Conservation (phyloP, 2,113 vertebrate species). For the Crotalus tigris region DNA sequence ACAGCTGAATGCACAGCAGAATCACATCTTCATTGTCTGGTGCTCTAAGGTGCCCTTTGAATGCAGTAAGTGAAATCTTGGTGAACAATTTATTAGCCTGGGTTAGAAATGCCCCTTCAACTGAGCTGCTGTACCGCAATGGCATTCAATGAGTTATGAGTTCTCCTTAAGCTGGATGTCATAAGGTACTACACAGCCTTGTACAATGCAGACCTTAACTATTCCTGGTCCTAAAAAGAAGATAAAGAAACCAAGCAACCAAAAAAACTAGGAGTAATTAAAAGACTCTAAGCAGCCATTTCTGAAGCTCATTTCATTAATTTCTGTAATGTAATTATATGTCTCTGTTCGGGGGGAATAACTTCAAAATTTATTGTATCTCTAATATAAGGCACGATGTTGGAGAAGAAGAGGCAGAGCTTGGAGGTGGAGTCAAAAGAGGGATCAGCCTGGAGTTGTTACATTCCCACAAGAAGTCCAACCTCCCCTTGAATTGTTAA, state of each 20-base stretch:
- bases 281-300: neutral
- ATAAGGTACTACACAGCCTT: slow-evolving; percentile 20
- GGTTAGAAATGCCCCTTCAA: slow-evolving; percentile 21
- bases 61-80: neutral
- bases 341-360: neutral
- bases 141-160: slow-evolving; percentile 23
- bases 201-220: slow-evolving; percentile 1
- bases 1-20: neutral
- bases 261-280: slow-evolving; percentile 4
- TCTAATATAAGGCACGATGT: neutral
- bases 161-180: slow-evolving; percentile 45
- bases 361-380: neutral
- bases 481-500: too few species aligned
- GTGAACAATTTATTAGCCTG: slow-evolving; percentile 30
- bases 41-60: slow-evolving; percentile 12
- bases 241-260: slow-evolving; percentile 3
- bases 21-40: slow-evolving; percentile 2
- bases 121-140: slow-evolving; percentile 15
- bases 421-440: too few species aligned
- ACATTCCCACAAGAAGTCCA: too few species aligned
- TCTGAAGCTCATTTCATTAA: neutral
- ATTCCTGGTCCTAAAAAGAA: neutral
- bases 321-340: neutral
- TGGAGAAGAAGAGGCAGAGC: neutral
- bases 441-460: too few species aligned